Evolutionary conservation across 2,797 vertebrate species (phyloP).

Genomic region (Chloroceryle inda): DNA sequence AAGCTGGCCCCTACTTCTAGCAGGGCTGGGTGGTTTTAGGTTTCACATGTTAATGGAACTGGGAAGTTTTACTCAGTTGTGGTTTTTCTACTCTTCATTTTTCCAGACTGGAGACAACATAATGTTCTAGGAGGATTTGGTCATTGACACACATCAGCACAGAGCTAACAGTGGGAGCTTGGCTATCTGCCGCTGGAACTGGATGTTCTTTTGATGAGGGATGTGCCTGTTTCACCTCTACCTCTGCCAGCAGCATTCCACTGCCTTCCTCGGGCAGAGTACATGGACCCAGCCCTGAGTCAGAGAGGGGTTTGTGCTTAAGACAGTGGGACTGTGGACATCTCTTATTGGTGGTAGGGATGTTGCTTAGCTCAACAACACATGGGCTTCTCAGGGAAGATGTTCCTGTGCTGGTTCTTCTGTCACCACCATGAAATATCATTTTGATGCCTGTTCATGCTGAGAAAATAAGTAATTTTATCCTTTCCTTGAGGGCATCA

Average conservation of each 20-base stretch:
- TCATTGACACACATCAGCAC: not conserved
- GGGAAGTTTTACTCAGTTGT: not conserved
- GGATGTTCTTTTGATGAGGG: not conserved
- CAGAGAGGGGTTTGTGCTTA: not conserved
- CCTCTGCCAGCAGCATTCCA: fast-evolving
- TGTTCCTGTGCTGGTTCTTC: not conserved
- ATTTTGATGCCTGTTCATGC: constrained; percentile 30
- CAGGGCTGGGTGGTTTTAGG: not conserved
- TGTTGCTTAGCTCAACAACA: not conserved
- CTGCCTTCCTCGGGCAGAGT: not conserved
- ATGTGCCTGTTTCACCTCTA: not conserved
- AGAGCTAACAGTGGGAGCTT: not conserved
- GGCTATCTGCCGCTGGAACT: not conserved
- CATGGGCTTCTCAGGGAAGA: constrained; percentile 1
- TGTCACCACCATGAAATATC: constrained; percentile 30
- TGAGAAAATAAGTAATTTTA: constrained; percentile 71
- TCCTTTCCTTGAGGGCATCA: constrained; percentile 60
- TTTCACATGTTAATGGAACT: not conserved
- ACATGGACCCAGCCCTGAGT: fast-evolving
- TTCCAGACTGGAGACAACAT: not conserved
- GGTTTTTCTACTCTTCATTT: not conserved
- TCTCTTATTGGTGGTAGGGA: not conserved
- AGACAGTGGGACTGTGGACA: not conserved
- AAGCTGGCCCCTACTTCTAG: not conserved
- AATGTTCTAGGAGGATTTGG: not conserved